Evolutionary conservation across 1,140 invertebrate species (phyloP), one percentile per base, ranked within the genome.

Genomic region (Cecropterus lyciades): DNA sequence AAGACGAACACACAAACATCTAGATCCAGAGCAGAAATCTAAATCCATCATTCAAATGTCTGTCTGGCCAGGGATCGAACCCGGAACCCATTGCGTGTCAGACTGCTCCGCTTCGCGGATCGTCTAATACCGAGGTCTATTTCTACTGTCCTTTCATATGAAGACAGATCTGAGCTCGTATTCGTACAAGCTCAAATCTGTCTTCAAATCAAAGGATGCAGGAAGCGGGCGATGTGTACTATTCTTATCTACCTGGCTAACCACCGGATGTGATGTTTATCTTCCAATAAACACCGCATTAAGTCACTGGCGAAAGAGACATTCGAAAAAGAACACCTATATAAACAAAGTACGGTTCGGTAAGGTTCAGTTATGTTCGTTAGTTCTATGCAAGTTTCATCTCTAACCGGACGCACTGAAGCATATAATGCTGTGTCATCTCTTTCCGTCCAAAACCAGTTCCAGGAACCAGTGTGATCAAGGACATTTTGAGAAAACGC

Each of bases 201-300:
- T 30, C n/a, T 30, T 8, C 24, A 30, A 17, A 59, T 59, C 43
- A 59, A 59, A 59, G 24, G 56, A 48, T 20, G 30, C 42, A 59
- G 43, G 56, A 59, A 59, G 27, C 43, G 14, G 43, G 43, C 13
- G 14, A 16, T 33, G 13, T 14, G 33, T 30, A 37, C 17, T 55
- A 33, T 60, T 33, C 20, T 56, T 51, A 33, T 10, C 27, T 67
- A 63, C 59, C 59, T 68, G 57, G 16, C 11, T 60, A 49, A 24
- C 17, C 52, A 46, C 52, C 67, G 67, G 59, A 69, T 33, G 67
- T 64, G 51, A 63, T 53, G 67, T 68, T 75, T 77, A 79, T 68
- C 66, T 59, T 40, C 60, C 45, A 59, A 72, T 69, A 72, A 72
- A 70, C 73, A 74, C 53, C 33, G 15, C 59, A 33, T 67, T 71